Evolutionary conservation across 2,113 vertebrate species (phyloP).

Genomic region (Axis porcinus): DNA sequence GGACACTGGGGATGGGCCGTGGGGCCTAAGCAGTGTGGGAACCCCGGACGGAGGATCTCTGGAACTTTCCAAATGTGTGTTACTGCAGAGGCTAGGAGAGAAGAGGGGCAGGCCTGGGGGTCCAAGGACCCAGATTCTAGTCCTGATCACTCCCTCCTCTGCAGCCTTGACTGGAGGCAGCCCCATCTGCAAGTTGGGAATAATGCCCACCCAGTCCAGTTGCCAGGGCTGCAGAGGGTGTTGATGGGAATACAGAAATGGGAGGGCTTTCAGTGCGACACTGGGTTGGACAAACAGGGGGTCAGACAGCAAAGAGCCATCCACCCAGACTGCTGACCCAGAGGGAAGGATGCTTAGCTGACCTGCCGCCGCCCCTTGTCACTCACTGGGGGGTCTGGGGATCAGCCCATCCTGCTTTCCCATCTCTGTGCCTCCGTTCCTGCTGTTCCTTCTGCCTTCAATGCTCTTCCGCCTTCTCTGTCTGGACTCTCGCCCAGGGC

Average conservation of each 20-base stretch:
- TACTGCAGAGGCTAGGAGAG: background rate
- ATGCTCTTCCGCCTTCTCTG: background rate
- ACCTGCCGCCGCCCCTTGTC: accelerated
- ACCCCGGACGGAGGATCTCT: background rate
- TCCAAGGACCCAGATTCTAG: accelerated
- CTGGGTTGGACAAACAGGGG: accelerated
- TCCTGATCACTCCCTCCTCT: background rate
- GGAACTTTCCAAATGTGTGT: background rate
- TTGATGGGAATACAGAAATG: background rate
- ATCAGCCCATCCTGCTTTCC: accelerated
- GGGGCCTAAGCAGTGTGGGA: conserved; percentile 45
- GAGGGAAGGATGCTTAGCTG: background rate
- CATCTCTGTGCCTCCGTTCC: accelerated
- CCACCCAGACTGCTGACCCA: accelerated
- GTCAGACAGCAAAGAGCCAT: accelerated
- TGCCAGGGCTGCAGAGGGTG: background rate
- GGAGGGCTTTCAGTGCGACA: background rate
- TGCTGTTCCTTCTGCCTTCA: background rate
- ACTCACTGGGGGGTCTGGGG: accelerated
- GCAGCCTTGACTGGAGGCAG: background rate
- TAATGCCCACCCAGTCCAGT: accelerated
- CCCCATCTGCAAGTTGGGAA: background rate
- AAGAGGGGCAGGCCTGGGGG: background rate
- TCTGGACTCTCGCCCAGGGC: background rate
- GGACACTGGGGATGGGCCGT: background rate